A percentile compares a stretch with the other conserved stretches of the same genome.
Conservation (phyloP, 2,113 vertebrate genomes). For the Melanerpes formicivorus region DNA sequence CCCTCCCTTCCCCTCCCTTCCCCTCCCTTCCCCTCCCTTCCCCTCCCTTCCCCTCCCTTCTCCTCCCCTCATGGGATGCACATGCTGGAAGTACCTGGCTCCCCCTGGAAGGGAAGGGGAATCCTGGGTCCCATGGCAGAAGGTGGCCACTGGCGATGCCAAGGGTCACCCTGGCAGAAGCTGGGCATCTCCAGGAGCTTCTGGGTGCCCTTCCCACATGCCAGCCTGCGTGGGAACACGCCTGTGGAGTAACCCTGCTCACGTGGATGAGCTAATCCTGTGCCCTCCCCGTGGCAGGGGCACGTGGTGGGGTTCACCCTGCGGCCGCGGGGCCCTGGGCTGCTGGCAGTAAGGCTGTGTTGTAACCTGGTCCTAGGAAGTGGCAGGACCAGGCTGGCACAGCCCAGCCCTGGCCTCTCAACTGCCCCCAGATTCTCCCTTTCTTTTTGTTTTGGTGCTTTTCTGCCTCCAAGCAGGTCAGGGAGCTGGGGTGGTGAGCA, state of each 20-base stretch:
- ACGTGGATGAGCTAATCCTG: not conserved
- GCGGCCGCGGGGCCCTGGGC: not conserved
- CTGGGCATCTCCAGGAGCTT: not conserved
- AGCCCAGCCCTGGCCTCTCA: not conserved
- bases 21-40: no score
- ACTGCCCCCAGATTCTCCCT: not conserved
- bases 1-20: no score
- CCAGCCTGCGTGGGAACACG: not conserved
- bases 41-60: no score
- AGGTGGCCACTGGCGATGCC: not conserved
- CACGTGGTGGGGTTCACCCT: not conserved
- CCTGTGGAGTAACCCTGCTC: not conserved
- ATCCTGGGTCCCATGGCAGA: not conserved
- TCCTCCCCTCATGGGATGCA: no score
- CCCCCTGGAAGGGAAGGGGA: no score
- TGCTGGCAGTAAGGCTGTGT: not conserved
- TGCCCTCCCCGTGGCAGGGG: not conserved
- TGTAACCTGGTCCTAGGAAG: fast-evolving
- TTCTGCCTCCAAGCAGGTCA: fast-evolving
- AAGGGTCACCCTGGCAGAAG: not conserved
- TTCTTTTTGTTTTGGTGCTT: not conserved
- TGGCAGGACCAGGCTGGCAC: not conserved
- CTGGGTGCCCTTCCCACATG: not conserved
- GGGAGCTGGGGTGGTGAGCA: not conserved
- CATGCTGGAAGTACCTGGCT: no score